Evolutionary conservation across 2,113 vertebrate genomes (phyloP).

Genomic region (Tachysurus vachellii): DNA sequence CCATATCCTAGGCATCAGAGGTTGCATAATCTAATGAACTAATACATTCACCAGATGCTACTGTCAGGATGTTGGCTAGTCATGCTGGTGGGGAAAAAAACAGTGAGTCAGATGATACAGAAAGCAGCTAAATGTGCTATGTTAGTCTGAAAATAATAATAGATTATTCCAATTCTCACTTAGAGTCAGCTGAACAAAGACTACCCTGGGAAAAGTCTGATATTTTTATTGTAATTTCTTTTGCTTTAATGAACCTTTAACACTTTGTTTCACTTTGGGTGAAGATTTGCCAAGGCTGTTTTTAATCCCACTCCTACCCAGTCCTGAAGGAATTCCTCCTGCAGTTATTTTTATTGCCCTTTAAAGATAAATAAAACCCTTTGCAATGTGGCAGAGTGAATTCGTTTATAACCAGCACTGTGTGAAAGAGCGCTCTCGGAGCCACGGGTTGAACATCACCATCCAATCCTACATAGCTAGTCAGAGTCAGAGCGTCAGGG

Average conservation of each 20-base stretch:
- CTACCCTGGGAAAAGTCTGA: background rate
- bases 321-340: background rate
- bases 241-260: background rate
- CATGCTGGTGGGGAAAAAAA: background rate
- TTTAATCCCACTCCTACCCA: background rate
- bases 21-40: background rate
- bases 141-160: background rate
- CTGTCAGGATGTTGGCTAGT: background rate
- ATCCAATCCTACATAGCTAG: background rate
- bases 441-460: background rate
- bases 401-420: background rate
- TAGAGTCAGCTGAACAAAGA: background rate
- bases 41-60: background rate
- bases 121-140: background rate
- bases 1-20: background rate
- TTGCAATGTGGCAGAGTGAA: background rate
- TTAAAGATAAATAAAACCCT: constrained; percentile 1
- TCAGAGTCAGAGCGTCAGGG: background rate
- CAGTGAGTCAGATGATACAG: background rate
- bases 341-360: background rate
- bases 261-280: background rate
- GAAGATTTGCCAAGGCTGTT: background rate
- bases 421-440: background rate
- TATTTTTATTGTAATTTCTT: background rate
- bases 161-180: background rate